Percentiles rank a stretch among this genome's conserved stretches.
Evolutionary conservation across 1,140 invertebrate species (phyloP).

Genomic region (Polypedilum vanderplanki): DNA sequence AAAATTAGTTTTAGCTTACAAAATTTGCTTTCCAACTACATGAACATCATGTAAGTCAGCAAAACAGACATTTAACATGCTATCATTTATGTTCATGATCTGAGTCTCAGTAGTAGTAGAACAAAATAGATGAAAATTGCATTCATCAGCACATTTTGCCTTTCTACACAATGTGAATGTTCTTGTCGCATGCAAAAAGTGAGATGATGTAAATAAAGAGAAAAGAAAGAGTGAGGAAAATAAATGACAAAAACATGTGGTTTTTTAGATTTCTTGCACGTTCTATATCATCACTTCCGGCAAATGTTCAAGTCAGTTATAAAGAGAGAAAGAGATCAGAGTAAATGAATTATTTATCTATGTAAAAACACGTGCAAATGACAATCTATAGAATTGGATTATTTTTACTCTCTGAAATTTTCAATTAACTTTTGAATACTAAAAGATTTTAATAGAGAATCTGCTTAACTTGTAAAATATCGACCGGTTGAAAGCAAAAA

Average conservation of each 20-base stretch:
- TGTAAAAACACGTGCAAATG: background rate
- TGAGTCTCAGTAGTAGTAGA: background rate
- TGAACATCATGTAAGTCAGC: background rate
- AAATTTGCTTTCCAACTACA: background rate
- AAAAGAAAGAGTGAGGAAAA: background rate
- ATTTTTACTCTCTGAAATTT: no score
- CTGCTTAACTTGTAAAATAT: no score
- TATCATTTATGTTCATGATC: conserved; percentile 7
- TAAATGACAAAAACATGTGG: conserved; percentile 1
- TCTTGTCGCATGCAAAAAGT: background rate
- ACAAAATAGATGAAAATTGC: background rate
- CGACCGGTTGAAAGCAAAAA: no score
- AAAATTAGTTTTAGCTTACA: background rate
- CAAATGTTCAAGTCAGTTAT: background rate
- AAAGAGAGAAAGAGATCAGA: background rate
- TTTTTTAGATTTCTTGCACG: background rate
- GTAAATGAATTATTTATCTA: background rate
- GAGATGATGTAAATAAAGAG: background rate
- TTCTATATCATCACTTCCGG: background rate
- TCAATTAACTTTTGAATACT: no score
- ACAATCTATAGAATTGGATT: background rate
- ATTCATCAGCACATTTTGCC: background rate
- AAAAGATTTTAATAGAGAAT: no score
- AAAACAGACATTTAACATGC: background rate
- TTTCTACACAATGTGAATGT: background rate